phyloP scores from a whole-genome alignment of 2,113 vertebrate species.

The Takifugu bimaculatus region DNA sequence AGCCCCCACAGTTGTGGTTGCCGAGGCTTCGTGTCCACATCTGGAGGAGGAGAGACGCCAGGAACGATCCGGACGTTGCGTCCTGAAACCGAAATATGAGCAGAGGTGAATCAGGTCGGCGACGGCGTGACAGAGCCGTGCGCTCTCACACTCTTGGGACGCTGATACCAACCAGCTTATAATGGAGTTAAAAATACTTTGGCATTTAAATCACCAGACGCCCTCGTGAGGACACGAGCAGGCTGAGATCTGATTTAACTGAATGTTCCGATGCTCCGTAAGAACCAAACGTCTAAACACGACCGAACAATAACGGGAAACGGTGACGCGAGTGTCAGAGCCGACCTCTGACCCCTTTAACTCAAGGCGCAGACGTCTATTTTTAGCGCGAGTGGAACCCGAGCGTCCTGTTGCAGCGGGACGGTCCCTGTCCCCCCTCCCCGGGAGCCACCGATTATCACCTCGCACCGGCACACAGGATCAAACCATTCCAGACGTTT shows the following conservation, averaged over 20 bases:
- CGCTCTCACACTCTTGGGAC: constrained; percentile 10
- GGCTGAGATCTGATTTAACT: constrained; percentile 16
- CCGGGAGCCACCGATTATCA: neutral
- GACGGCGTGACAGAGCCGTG: neutral
- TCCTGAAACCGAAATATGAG: no score
- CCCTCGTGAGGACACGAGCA: constrained; percentile 13
- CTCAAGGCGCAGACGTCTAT: constrained; percentile 49
- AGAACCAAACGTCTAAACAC: constrained; percentile 7
- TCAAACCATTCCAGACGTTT: no score
- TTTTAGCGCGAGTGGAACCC: constrained; percentile 61
- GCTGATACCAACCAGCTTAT: constrained; percentile 52
- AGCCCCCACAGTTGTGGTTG: neutral
- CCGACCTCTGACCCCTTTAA: constrained; percentile 42
- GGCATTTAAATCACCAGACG: constrained; percentile 43
- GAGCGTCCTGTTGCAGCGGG: constrained; percentile 62
- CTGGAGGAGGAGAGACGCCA: no score
- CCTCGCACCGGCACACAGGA: no score
- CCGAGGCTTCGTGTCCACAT: no score
- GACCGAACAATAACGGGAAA: neutral
- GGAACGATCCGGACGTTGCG: no score
- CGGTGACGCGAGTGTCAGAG: constrained; percentile 10
- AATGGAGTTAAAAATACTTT: constrained; percentile 55
- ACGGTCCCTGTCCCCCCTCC: neutral
- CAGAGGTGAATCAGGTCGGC: no score
- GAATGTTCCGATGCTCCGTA: constrained; percentile 1